Evolutionary conservation across 2,888 invertebrate genomes (phyloP).

Genomic region (Teleiodes luculella): DNA sequence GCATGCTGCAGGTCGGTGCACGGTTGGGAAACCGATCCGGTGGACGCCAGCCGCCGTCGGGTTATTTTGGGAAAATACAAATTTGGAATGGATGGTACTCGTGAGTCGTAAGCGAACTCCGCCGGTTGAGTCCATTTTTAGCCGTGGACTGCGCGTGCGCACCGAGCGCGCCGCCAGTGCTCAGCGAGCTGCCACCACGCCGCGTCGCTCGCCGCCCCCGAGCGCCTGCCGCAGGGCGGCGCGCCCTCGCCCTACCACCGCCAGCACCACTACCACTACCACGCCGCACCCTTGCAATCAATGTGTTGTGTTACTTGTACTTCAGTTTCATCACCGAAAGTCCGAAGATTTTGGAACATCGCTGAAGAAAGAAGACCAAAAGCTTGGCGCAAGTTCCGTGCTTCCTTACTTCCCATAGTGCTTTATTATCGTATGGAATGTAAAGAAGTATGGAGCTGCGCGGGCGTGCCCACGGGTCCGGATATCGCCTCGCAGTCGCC

Average conservation of each 20-base stretch:
- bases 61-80: constrained; percentile 90
- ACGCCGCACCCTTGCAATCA: constrained; percentile 40
- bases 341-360: constrained; percentile 25
- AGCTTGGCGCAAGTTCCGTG: constrained; percentile 89
- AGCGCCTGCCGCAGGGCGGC: constrained; percentile 36
- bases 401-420: constrained; percentile 98
- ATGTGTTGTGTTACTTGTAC: constrained; percentile 19
- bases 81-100: constrained; percentile 84
- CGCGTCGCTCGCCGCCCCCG: constrained; percentile 68
- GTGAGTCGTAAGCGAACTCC: constrained; percentile 75
- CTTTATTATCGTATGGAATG: constrained; percentile 93
- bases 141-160: constrained; percentile 77
- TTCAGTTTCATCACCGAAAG: constrained; percentile 1
- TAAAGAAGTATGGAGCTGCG: constrained; percentile 97
- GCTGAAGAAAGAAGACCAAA: constrained; percentile 51
- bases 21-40: constrained; percentile 76
- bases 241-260: constrained; percentile 21
- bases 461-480: constrained; percentile 62
- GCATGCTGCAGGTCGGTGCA: constrained; percentile 44
- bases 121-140: constrained; percentile 77
- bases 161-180: constrained; percentile 68
- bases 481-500: constrained; percentile 41
- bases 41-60: constrained; percentile 75
- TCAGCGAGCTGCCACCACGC: constrained; percentile 68
- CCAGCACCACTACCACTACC: constrained; percentile 37